Evolutionary conservation across 1,140 invertebrate species (phyloP), one percentile per base, ranked within the genome.

Genomic region (Brachionus calyciflorus): DNA sequence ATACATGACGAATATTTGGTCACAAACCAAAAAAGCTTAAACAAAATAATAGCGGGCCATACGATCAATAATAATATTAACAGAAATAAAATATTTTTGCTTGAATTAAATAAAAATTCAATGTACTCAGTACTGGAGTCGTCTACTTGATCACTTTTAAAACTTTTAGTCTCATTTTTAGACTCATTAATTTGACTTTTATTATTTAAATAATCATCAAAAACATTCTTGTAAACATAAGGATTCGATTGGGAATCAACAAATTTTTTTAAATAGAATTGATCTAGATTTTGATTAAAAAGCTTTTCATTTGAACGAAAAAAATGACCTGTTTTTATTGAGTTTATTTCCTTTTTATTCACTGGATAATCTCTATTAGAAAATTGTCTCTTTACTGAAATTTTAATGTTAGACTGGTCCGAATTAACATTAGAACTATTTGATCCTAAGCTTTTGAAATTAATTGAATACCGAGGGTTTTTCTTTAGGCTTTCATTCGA

Each of bases 41-140:
- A 65, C 12, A 65, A 10, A 24, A 65, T 65, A 44, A 26, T 21
- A 5, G 24, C 40, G 0, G 60, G 60, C 60, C 60, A 65, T 14
- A 65, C 19, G 21, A 65, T 14, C 10, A 65, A 24, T 3, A 65
- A 24, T 26, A 65, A 24, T 21, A 65, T 26, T 12, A 41, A 41
- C 7, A 65, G 19, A 24, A 65, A 46, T 26, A 65, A n/a, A 21
- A 41, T 65, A 41, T 65, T 65, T 44, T 65, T 65, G 24, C 60
- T 65, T 44, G 41, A 40, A 19, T 65, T 65, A n/a, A 65, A 65
- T 3, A 65, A 41, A 65, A 65, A 44, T 14, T 65, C 60, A 65
- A 65, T 44, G 28, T 60, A 60, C 5, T 17, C 28, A 33, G 30
- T 33, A 37, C 30, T 37, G 12, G 30, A 33, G 19, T 28, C 3